phyloP scores from a whole-genome alignment of 2,113 vertebrate genomes.

The Epinephelus moara region DNA sequence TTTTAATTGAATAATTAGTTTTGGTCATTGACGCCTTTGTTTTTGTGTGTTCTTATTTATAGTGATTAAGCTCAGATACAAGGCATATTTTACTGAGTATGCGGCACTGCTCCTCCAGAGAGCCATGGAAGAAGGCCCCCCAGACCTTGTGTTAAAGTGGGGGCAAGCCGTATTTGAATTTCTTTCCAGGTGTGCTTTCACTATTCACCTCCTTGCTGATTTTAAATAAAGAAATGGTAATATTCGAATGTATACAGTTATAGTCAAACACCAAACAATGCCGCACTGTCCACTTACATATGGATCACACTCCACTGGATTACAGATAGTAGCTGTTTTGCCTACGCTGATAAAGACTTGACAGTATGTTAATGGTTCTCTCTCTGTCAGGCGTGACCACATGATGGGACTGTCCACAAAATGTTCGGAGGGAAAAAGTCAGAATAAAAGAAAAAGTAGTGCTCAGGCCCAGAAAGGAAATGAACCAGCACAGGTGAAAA shows the following conservation, averaged over 20 bases:
- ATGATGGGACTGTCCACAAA: conserved; percentile 2
- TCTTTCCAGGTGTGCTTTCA: conserved; percentile 85
- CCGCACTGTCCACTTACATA: not conserved
- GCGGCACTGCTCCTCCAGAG: conserved; percentile 88
- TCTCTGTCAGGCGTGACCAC: conserved; percentile 54
- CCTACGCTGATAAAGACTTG: not conserved
- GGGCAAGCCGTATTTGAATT: conserved; percentile 74
- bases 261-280: not conserved
- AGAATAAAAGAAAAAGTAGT: conserved; percentile 3
- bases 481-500: conserved; percentile 57
- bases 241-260: not conserved
- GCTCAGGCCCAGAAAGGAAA: conserved; percentile 19
- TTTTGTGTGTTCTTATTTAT: conserved; percentile 36
- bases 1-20: not conserved
- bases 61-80: conserved; percentile 91
- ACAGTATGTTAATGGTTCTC: conserved; percentile 6
- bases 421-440: conserved; percentile 9
- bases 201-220: not conserved
- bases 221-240: not conserved
- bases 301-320: not conserved
- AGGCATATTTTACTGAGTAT: conserved; percentile 89
- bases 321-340: conserved; percentile 1
- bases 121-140: conserved; percentile 87
- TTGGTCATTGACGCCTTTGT: conserved; percentile 32
- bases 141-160: conserved; percentile 85